Evolutionary conservation across 2,113 vertebrate genomes (phyloP), one percentile per base, ranked within the genome.

Genomic region (Puffinus mauretanicus): DNA sequence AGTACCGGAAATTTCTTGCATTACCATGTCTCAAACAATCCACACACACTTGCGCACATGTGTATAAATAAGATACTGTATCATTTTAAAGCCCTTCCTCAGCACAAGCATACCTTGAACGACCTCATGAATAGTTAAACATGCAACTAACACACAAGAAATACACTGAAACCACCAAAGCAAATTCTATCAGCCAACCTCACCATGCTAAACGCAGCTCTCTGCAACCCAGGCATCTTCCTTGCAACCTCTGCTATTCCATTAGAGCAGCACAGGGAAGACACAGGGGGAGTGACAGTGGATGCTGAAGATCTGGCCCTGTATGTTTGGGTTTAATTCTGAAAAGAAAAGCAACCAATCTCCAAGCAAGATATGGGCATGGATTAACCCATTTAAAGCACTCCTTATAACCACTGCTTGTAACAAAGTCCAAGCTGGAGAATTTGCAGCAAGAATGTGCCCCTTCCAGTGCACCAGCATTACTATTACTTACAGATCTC

Each of bases 271-370:
- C 57, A 71, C 12, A 65, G 44, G 15, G 38, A 70, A 84, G 36
- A 25, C 22, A 73, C 0, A 2, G 17, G 16, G 57, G 30, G 13
- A 26, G 20, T 1, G 13, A 73, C 38, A 76, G 54, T 0, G 0
- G 22, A 40, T 30, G 17, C 2, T 76, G n/a, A 84, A 82, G 30
- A 75, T 47, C 17, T 64, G 17, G 19, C 64, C 24, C 42, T 71
- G 0, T 16, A 44, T 18, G 12, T 60, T 26, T 27, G 44, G 13
- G 29, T 29, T 90, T 29, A 66, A 29, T 16, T 70, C 32, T 80
- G 34, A 12, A 58, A 71, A 32, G 32, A 57, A 77, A 83, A 81
- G 16, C 32, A 52, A n/a, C n/a, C n/a, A n/a, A 16, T 7, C 54
- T 58, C 77, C 70, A 89, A 40, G 42, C 44, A 94, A 75, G 44